These are phyloP conservation scores for Xenopus petersii DNA, from an alignment of 2,797 vertebrate species.

Conservation along the genomic window DNA sequence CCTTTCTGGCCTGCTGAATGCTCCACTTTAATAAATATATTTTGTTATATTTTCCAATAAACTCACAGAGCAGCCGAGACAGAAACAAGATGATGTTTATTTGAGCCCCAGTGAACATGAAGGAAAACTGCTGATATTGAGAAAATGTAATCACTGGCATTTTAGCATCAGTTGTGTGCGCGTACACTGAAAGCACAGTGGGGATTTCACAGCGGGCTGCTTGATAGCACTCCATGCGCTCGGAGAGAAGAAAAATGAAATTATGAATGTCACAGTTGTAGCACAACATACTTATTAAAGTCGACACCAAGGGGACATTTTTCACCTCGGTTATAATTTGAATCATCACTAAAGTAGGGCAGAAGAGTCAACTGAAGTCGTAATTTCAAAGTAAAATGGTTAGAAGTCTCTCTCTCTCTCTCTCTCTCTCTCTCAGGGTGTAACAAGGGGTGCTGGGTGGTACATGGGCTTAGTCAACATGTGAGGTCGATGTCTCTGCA, in stretches of 20 bases:
- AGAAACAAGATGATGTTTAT: constrained; percentile 15
- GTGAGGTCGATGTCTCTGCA: too few relatives aligned
- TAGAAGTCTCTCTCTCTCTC: too few relatives aligned
- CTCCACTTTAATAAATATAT: neutral
- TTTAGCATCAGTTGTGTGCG: constrained; percentile 34
- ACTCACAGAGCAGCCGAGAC: neutral
- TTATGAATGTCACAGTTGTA: constrained; percentile 34
- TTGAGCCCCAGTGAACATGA: constrained; percentile 14
- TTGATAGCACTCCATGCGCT: neutral
- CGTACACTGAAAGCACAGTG: constrained; percentile 20
- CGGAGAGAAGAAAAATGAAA: constrained; percentile 5
- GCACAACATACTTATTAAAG: constrained; percentile 23
- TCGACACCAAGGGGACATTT: constrained; percentile 12
- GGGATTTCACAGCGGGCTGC: constrained; percentile 27
- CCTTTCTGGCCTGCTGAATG: neutral
- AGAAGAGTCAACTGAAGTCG: too few relatives aligned
- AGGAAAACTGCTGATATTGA: neutral
- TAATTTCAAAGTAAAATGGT: too few relatives aligned
- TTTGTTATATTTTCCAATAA: neutral
- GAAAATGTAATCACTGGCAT: constrained; percentile 29
- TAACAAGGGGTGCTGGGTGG: too few relatives aligned
- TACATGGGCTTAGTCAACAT: too few relatives aligned
- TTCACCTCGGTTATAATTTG: constrained; percentile 14
- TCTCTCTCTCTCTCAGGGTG: too few relatives aligned
- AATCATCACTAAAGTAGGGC: neutral